A percentile compares a stretch with the other conserved stretches of the same genome.
These are phyloP conservation scores for Stichodactyla mertensii DNA, from an alignment of 64 coral and sea anemone species.

Conservation along the genomic window DNA sequence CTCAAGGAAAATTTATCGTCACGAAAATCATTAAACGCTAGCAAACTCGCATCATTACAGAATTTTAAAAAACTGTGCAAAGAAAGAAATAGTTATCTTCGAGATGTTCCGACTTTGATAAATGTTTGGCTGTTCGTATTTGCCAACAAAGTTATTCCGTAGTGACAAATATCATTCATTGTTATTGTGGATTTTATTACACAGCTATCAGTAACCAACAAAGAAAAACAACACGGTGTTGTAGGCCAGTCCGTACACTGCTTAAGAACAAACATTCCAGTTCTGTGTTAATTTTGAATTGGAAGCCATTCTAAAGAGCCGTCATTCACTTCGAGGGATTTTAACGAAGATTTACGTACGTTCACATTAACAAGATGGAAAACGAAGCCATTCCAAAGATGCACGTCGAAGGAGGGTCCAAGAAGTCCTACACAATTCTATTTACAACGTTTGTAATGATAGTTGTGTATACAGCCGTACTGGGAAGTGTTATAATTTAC, in stretches of 20 bases:
- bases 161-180: slow-evolving; percentile 1
- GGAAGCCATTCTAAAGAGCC: neutral
- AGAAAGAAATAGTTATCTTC: neutral
- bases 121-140: neutral
- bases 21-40: neutral
- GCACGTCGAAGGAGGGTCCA: slow-evolving; percentile 9
- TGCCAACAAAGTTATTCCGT: neutral
- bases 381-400: neutral
- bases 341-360: neutral
- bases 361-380: neutral
- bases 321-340: no score
- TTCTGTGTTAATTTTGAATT: neutral
- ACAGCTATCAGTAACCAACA: neutral
- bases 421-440: slow-evolving; percentile 11
- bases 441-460: slow-evolving; percentile 25
- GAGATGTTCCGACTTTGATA: neutral
- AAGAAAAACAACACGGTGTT: neutral
- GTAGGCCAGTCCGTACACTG: neutral
- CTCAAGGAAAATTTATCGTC: neutral
- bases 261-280: neutral
- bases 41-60: neutral
- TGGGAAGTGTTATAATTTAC: slow-evolving; percentile 19
- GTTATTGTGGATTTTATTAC: neutral
- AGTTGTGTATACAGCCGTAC: slow-evolving; percentile 18
- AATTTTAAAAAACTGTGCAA: neutral